Conservation (phyloP, 2,797 vertebrate genomes). For the Urophycis tenuis region DNA sequence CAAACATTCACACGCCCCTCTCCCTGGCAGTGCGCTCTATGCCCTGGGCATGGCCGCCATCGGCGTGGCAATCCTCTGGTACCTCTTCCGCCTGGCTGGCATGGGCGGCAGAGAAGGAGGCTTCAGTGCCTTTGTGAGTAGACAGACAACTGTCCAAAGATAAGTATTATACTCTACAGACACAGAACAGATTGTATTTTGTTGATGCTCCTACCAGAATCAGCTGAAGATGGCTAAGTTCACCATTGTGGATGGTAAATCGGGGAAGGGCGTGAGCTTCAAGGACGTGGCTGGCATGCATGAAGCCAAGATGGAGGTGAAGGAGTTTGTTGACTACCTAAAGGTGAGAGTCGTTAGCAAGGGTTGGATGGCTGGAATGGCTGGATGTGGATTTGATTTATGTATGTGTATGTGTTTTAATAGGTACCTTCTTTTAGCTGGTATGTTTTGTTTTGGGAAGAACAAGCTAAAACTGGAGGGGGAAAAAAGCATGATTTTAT, state of each 20-base stretch:
- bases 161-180: neutral
- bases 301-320: conserved; percentile 92
- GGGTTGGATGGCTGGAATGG: no score
- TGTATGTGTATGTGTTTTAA: neutral
- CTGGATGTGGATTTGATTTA: no score
- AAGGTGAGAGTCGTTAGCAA: conserved; percentile 73
- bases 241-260: conserved; percentile 91
- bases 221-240: conserved; percentile 97
- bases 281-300: conserved; percentile 97
- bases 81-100: conserved; percentile 81
- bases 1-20: neutral
- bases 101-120: conserved; percentile 82
- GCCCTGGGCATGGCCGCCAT: conserved; percentile 83
- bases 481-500: neutral
- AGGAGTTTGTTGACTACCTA: conserved; percentile 96
- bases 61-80: conserved; percentile 86
- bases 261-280: conserved; percentile 92
- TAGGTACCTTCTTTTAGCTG: neutral
- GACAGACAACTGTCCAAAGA: neutral
- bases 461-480: neutral
- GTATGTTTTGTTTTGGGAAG: conserved; percentile 2
- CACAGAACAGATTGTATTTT: neutral
- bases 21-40: conserved; percentile 74
- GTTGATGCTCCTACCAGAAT: conserved; percentile 69
- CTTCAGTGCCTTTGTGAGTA: conserved; percentile 94